These are phyloP conservation scores for Parauchenoglanis ngamensis DNA, from an alignment of 2,797 vertebrate species.

Conservation along the genomic window DNA sequence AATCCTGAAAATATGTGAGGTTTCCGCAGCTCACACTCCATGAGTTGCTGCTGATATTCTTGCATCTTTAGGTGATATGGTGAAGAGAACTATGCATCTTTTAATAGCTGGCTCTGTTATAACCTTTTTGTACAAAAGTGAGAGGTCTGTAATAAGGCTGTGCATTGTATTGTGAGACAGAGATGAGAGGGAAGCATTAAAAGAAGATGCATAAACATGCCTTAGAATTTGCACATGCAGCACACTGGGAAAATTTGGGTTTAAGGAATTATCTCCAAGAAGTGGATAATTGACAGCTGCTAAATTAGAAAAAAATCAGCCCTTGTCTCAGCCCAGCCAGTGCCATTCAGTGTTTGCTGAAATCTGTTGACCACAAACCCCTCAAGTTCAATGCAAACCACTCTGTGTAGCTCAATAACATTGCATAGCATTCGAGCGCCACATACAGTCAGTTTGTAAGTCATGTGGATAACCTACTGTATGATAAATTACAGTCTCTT, in stretches of 20 bases:
- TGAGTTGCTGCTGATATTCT: background rate
- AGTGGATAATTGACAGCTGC: slow-evolving; percentile 44
- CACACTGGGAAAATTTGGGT: background rate
- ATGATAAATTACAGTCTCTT: slow-evolving; percentile 13
- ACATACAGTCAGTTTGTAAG: slow-evolving; percentile 17
- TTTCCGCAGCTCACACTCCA: slow-evolving; percentile 47
- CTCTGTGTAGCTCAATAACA: slow-evolving; percentile 47
- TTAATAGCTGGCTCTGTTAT: background rate
- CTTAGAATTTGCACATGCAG: background rate
- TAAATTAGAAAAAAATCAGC: slow-evolving; percentile 45
- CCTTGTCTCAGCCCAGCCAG: slow-evolving; percentile 34
- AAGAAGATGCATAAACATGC: slow-evolving; percentile 18
- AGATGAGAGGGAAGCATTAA: background rate
- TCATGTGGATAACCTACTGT: slow-evolving; percentile 12
- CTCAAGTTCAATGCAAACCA: slow-evolving; percentile 59
- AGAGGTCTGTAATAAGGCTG: background rate
- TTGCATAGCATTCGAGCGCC: slow-evolving; percentile 41
- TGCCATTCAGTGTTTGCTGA: slow-evolving; percentile 46
- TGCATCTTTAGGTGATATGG: slow-evolving; percentile 3
- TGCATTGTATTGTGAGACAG: background rate
- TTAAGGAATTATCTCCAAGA: slow-evolving; percentile 40
- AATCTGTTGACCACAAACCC: slow-evolving; percentile 65
- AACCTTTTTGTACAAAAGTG: background rate
- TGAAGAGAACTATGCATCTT: slow-evolving; percentile 14
- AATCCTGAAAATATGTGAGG: slow-evolving; percentile 37